A percentile compares a stretch with the other conserved stretches of the same genome.
These are phyloP conservation scores for Chrysaora quinquecirrha DNA, from an alignment of 30 jellyfish, hydroid and myxozoan species.

Conservation along the genomic window DNA sequence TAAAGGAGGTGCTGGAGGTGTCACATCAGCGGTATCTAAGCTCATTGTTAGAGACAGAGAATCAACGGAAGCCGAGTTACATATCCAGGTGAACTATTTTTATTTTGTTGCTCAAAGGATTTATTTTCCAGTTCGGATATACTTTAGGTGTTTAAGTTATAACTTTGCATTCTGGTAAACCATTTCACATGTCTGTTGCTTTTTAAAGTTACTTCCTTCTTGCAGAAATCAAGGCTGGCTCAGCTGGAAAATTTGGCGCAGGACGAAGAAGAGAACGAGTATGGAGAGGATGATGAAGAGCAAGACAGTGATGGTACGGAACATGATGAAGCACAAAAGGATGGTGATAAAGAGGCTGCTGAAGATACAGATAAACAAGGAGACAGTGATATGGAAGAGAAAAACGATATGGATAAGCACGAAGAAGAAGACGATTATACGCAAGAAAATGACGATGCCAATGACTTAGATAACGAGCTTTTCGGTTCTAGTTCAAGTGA, in stretches of 20 bases:
- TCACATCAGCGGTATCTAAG: conserved; percentile 92
- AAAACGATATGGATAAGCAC: neutral
- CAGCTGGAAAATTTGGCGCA: conserved; percentile 91
- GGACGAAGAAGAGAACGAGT: conserved; percentile 94
- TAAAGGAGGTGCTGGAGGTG: conserved; percentile 98
- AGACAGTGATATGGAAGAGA: conserved; percentile 6
- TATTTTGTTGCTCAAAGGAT: too few species aligned
- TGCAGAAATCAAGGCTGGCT: conserved; percentile 84
- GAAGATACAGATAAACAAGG: neutral
- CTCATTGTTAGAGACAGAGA: conserved; percentile 88
- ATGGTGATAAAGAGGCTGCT: conserved; percentile 7
- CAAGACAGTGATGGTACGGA: conserved; percentile 67
- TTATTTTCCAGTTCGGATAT: too few species aligned
- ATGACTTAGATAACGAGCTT: conserved; percentile 73
- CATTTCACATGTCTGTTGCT: too few species aligned
- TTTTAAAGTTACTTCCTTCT: too few species aligned
- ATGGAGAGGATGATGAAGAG: conserved; percentile 80
- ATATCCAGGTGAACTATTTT: conserved; percentile 90
- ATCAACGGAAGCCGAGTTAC: conserved; percentile 88
- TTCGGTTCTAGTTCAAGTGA: conserved; percentile 94
- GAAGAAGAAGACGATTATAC: conserved; percentile 11
- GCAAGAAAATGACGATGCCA: conserved; percentile 30
- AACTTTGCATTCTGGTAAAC: too few species aligned
- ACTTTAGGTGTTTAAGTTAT: too few species aligned
- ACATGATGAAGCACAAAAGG: conserved; percentile 8